Evolutionary conservation across 2,888 invertebrate genomes (phyloP).

Genomic region (Hirtodrosophila duncani): DNA sequence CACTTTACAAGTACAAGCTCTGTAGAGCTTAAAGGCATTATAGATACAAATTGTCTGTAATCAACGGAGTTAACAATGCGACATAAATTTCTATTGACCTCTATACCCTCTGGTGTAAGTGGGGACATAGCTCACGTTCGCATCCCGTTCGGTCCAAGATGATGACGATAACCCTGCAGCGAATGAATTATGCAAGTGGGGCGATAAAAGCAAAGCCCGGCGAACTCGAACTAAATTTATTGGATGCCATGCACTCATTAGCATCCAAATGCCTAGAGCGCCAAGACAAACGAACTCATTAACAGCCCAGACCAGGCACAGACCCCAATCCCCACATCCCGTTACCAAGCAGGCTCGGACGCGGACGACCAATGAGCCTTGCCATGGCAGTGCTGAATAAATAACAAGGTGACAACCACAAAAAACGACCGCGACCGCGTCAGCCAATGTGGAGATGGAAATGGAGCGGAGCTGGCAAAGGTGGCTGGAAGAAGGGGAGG

Average conservation of each 20-base stretch:
- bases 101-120: conserved; percentile 30
- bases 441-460: conserved; percentile 3
- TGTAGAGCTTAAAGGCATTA: conserved; percentile 9
- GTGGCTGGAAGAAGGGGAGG: conserved; percentile 1
- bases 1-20: no score
- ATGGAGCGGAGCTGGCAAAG: conserved; percentile 9
- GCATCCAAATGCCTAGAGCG: conserved; percentile 64
- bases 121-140: neutral
- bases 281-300: conserved; percentile 65
- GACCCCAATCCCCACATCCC: neutral
- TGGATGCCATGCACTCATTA: conserved; percentile 74
- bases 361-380: conserved; percentile 41
- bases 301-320: conserved; percentile 27
- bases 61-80: conserved; percentile 69
- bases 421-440: conserved; percentile 57
- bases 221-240: conserved; percentile 70
- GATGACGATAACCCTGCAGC: conserved; percentile 30
- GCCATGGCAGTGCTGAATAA: conserved; percentile 67
- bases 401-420: conserved; percentile 74
- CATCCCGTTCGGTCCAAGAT: neutral
- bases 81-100: conserved; percentile 67
- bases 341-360: conserved; percentile 12
- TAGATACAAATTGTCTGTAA: conserved; percentile 60
- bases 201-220: conserved; percentile 69
- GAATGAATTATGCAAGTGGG: conserved; percentile 70